A percentile compares a stretch with the other conserved stretches of the same genome.
phyloP scores from a whole-genome alignment of 64 coral and sea anemone genomes.

The Montipora foliosa region DNA sequence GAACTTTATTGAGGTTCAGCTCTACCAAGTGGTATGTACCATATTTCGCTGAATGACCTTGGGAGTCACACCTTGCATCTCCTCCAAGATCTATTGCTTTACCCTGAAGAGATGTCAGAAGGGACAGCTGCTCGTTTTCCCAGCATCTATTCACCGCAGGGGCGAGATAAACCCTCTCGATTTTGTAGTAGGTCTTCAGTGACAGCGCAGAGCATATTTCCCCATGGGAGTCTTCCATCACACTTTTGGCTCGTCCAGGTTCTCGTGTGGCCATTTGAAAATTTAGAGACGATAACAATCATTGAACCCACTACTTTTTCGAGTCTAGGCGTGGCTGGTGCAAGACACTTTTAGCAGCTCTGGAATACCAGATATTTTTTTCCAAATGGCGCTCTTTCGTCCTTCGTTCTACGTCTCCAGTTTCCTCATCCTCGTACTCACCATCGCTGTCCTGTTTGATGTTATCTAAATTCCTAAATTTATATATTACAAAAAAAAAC shows the following conservation, averaged over 20 bases:
- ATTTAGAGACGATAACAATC: conserved; percentile 44
- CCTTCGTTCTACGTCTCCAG: conserved; percentile 8
- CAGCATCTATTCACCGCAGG: conserved; percentile 46
- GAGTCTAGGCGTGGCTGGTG: conserved; percentile 37
- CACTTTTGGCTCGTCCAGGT: conserved; percentile 41
- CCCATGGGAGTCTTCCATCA: conserved; percentile 45
- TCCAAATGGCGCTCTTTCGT: conserved; percentile 34
- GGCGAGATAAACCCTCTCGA: conserved; percentile 40
- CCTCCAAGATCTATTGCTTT: conserved; percentile 40
- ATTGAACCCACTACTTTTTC: conserved; percentile 25
- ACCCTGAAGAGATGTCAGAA: conserved; percentile 37
- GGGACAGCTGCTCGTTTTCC: conserved; percentile 5
- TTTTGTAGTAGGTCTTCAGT: conserved; percentile 36
- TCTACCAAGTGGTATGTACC: conserved; percentile 35
- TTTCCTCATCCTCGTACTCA: conserved; percentile 50
- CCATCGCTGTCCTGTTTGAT: conserved; percentile 5
- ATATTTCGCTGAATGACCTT: conserved; percentile 49
- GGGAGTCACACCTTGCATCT: conserved; percentile 64
- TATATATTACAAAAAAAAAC: neutral
- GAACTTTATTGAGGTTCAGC: conserved; percentile 44
- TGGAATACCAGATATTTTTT: conserved; percentile 57
- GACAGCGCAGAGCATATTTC: conserved; percentile 57
- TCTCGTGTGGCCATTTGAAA: conserved; percentile 34
- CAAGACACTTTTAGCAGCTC: conserved; percentile 42
- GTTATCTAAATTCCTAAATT: conserved; percentile 24